phyloP scores from a whole-genome alignment of 2,888 invertebrate species.

The Eledona agricola region DNA sequence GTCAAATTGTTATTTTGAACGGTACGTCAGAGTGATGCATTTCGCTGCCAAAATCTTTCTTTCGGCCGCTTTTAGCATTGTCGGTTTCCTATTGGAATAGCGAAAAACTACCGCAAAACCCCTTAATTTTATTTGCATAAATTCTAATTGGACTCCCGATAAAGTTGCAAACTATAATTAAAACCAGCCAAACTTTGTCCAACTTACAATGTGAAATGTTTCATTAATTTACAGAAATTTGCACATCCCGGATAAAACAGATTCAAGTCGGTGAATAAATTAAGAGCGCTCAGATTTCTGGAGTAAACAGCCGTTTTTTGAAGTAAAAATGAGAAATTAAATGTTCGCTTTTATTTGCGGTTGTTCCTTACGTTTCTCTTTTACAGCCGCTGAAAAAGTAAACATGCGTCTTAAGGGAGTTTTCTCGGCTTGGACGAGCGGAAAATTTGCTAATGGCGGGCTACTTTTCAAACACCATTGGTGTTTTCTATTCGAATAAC shows the following conservation, averaged over 20 bases:
- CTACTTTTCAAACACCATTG: no score
- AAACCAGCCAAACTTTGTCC: conserved; percentile 18
- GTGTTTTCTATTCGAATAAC: conserved; percentile 32
- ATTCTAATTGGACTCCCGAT: conserved; percentile 26
- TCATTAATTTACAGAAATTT: conserved; percentile 16
- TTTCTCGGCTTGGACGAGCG: no score
- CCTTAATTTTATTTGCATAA: conserved; percentile 28
- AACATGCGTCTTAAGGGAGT: conserved; percentile 3
- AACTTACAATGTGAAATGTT: conserved; percentile 20
- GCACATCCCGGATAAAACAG: conserved; percentile 3
- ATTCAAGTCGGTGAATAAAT: conserved; percentile 12
- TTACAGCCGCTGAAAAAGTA: conserved; percentile 4
- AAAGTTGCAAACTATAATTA: conserved; percentile 31
- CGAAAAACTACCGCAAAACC: no score
- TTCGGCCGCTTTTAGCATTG: no score
- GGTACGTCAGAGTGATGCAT: no score
- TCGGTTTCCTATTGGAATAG: no score
- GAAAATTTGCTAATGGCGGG: conserved; percentile 7
- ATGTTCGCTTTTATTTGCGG: conserved; percentile 13
- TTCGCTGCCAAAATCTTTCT: no score
- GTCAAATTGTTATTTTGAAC: no score
- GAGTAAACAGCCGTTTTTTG: conserved; percentile 6
- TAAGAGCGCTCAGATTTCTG: conserved; percentile 3
- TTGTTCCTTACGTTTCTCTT: conserved; percentile 5
- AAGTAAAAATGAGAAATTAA: conserved; percentile 15